These are phyloP conservation scores for Pipistrellus pygmaeus DNA, from an alignment of 2,797 vertebrate genomes.

Conservation along the genomic window DNA sequence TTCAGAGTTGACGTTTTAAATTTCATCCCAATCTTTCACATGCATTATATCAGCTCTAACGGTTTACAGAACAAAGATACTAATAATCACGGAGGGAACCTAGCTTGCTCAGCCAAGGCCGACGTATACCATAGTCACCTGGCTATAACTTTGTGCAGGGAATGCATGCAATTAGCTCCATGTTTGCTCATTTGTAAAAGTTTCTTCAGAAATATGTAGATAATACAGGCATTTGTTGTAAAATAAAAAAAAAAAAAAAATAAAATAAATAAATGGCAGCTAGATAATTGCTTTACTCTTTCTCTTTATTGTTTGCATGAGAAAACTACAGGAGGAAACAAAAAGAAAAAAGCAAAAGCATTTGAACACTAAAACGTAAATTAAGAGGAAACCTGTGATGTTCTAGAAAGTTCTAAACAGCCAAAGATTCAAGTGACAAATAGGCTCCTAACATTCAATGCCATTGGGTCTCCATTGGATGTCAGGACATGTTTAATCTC, in stretches of 20 bases:
- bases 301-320: background rate
- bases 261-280: background rate
- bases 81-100: background rate
- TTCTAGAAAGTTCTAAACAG: background rate
- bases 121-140: rapidly evolving
- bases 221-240: background rate
- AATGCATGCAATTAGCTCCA: background rate
- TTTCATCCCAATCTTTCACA: background rate
- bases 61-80: background rate
- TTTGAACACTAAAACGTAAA: background rate
- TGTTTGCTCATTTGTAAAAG: background rate
- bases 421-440: background rate
- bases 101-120: background rate
- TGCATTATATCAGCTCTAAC: background rate
- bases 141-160: background rate
- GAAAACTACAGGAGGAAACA: background rate
- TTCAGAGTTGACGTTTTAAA: background rate
- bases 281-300: background rate
- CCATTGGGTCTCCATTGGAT: background rate
- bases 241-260: background rate
- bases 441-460: background rate
- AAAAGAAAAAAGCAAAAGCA: background rate
- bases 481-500: background rate
- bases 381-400: background rate
- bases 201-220: background rate